Base-by-base conservation (phyloP, 2,888 invertebrate genomes). In the Cactoblastis cactorum region DNA sequence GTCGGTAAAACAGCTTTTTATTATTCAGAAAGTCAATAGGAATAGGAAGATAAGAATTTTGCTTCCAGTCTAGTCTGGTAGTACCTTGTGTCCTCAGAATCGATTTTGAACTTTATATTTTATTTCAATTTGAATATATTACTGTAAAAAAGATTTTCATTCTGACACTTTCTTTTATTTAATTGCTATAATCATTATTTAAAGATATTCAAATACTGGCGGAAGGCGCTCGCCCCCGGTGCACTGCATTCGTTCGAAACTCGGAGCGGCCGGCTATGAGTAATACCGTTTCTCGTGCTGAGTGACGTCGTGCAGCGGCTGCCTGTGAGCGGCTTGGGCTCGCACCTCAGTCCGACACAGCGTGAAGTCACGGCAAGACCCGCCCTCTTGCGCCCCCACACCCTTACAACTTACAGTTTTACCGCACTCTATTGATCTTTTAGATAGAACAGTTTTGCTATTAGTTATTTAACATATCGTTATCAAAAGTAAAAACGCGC, bases 201-300 rank as follows among this genome's bases (percentile, higher is more conserved):
- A 48, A 47, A 46, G 56, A 48, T 14, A 3, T 24, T 54, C 34
- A 41, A 54, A 55, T 57, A 58, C 63, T 71, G 68, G 72, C 64
- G 59, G 62, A 61, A 59, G 61, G 62, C 54, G 54, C 66, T 28
- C 69, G 71, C 71, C 72, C 68, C 65, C 71, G 67, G 67, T 67
- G 67, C 63, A 63, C 54, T 68, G 63, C 65, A 62, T 55, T 56
- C 60, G 61, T 64, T 55, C 15, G 14, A 63, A 52, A 39, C 54
- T 56, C 59, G 57, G 62, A 67, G 71, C 71, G 71, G 71, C 67
- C 67, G 74, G 69, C 79, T 74, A 86, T 87, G 87, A 85, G 83
- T 85, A 88, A 85, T 85, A 82, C 83, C 80, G 79, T 82, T 81
- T 74, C 65, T 80, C 76, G 76, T 80, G 80, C 67, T 76, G 82